phyloP scores from a whole-genome alignment of 2,888 invertebrate genomes.

The Aspidiotus rigidus region DNA sequence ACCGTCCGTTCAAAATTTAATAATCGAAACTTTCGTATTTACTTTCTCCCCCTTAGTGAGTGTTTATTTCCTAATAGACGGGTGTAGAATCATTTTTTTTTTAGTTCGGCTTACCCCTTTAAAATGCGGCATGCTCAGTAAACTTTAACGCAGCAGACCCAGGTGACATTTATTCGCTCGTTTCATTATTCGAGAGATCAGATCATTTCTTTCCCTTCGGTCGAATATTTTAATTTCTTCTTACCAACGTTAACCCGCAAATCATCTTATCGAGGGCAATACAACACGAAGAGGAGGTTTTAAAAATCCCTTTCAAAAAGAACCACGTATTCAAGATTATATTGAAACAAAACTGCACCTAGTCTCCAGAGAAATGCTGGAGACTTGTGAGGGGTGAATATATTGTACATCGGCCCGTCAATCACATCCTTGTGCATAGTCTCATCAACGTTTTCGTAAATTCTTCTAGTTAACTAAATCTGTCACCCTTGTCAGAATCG shows the following conservation, averaged over 20 bases:
- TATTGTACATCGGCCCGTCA: neutral
- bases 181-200: neutral
- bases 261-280: neutral
- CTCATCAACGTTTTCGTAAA: conserved; percentile 5
- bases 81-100: neutral
- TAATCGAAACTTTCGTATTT: conserved; percentile 13
- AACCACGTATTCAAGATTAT: neutral
- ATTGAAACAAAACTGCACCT: neutral
- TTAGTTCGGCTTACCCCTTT: neutral
- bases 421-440: conserved; percentile 5
- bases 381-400: neutral
- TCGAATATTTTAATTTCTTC: conserved; percentile 3
- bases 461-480: neutral
- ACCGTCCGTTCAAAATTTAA: conserved; percentile 4
- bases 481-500: neutral
- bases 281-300: neutral
- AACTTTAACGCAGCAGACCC: neutral
- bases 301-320: neutral
- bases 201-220: neutral
- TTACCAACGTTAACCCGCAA: conserved; percentile 1
- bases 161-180: conserved; percentile 4
- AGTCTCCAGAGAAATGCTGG: neutral
- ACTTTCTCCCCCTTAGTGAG: neutral
- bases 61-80: conserved; percentile 9
- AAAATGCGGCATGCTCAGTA: neutral